Evolutionary conservation across 2,888 invertebrate genomes (phyloP).

Genomic region (Elaeidobius kamerunicus): DNA sequence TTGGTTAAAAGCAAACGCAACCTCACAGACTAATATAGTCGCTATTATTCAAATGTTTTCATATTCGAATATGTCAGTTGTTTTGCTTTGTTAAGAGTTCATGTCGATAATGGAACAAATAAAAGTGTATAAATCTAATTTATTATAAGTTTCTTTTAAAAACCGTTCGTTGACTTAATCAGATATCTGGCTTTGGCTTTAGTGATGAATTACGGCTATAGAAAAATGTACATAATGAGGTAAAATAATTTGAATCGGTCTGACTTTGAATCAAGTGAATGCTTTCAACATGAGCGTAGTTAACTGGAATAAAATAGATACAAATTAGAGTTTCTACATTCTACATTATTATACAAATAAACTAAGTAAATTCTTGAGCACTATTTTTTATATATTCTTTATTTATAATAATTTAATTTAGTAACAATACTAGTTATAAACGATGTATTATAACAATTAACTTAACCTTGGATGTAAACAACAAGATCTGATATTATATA

Average conservation of each 20-base stretch:
- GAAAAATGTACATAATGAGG: conserved; percentile 22
- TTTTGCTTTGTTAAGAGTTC: conserved; percentile 24
- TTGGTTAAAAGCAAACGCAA: too few relatives aligned
- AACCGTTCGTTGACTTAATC: conserved; percentile 15
- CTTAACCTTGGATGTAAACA: too few relatives aligned
- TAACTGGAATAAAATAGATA: conserved; percentile 22
- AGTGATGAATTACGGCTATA: conserved; percentile 12
- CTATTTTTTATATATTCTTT: too few relatives aligned
- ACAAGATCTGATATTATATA: too few relatives aligned
- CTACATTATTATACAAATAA: too few relatives aligned
- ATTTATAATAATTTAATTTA: too few relatives aligned
- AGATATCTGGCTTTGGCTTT: conserved; percentile 15
- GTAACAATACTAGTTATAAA: too few relatives aligned
- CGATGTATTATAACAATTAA: too few relatives aligned
- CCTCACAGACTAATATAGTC: too few relatives aligned
- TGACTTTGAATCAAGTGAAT: conserved; percentile 20
- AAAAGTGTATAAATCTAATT: conserved; percentile 10
- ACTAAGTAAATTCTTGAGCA: neutral
- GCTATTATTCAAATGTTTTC: too few relatives aligned
- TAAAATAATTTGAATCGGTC: conserved; percentile 16
- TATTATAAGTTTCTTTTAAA: conserved; percentile 21
- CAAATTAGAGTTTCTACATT: too few relatives aligned
- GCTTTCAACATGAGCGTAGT: conserved; percentile 29
- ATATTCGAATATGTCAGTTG: conserved; percentile 7
- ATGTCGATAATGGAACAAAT: neutral